Base-by-base conservation (phyloP, 2,888 invertebrate species). In the Sarcophaga variegata region DNA sequence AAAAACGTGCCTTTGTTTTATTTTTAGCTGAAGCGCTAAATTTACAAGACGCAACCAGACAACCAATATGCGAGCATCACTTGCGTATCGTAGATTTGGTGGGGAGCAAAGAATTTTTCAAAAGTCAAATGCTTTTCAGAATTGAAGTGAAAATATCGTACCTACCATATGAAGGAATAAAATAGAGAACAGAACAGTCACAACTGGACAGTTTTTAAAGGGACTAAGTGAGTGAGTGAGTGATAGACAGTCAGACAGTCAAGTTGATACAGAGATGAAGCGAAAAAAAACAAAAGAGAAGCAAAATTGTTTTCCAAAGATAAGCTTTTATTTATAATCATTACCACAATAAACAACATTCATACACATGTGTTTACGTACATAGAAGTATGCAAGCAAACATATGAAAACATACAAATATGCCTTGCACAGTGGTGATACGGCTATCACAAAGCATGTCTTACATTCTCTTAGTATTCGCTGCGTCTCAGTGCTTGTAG, bases 1-100 rank as follows among this genome's bases (percentile, higher is more conserved):
- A 83, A 59, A 78, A 83, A 81, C 78, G 81, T 84, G 84, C 81
- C 71, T 70, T 63, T 79, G 78, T 84, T 37, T 8, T 84, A 87
- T 84, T 87, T 84, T 81, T 84, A 87, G 84, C 67, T 76, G 71
- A 72, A 17, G 74, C 63, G 59, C 72, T 45, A 76, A 76, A 81
- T 78, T 37, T 66, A n/a, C 62, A 79, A 80, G 80, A 76, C 80
- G 79, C 74, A 82, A 60, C 64, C 66, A 76, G 12, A 17, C 14
- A 8, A 49, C 20, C 64, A 60, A 60, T 64, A 64, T 70, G 69
- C 63, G 37, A 63, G 81, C 70, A 82, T 82, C 69, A 37, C 37
- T 37, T 37, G 76, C 47, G 70, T 71, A 60, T 78, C 71, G 78
- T 78, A 14, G 83, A 78, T 81, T 82, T 76, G 3, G 2, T 27